Conservation (phyloP, 2,113 vertebrate genomes). For the Aspidoscelis tigris region DNA sequence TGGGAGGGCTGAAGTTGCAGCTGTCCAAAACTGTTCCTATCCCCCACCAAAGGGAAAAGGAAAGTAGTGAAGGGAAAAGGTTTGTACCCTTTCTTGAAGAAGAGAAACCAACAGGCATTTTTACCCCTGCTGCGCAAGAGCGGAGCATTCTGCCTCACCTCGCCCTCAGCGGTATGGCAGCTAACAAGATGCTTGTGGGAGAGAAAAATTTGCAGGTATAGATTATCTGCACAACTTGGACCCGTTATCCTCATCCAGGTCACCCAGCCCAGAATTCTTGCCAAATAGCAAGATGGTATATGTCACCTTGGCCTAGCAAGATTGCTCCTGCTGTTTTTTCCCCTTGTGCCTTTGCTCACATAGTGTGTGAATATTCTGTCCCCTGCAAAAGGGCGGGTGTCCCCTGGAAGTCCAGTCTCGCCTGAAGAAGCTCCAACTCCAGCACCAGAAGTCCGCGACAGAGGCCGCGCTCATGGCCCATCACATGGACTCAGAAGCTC, state of each 20-base stretch:
- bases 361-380: conserved; percentile 5
- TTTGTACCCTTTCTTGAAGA: not conserved
- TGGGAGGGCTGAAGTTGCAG: too few relatives aligned
- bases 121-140: not conserved
- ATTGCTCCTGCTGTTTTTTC: too few relatives aligned
- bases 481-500: conserved; percentile 79
- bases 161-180: not conserved
- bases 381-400: conserved; percentile 75
- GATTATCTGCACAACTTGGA: too few relatives aligned
- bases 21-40: too few relatives aligned
- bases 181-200: not conserved
- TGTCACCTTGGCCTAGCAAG: too few relatives aligned
- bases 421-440: conserved; percentile 85
- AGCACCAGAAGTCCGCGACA: conserved; percentile 87
- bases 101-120: not conserved
- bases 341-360: rapidly evolving
- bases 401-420: conserved; percentile 79
- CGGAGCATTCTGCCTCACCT: not conserved
- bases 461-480: conserved; percentile 84
- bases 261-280: too few relatives aligned
- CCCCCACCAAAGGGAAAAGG: not conserved
- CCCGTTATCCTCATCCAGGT: too few relatives aligned
- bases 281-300: too few relatives aligned
- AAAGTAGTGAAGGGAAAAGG: not conserved
- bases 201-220: not conserved